phyloP scores from a whole-genome alignment of 2,888 invertebrate genomes.

The Muschampia plurimacula region DNA sequence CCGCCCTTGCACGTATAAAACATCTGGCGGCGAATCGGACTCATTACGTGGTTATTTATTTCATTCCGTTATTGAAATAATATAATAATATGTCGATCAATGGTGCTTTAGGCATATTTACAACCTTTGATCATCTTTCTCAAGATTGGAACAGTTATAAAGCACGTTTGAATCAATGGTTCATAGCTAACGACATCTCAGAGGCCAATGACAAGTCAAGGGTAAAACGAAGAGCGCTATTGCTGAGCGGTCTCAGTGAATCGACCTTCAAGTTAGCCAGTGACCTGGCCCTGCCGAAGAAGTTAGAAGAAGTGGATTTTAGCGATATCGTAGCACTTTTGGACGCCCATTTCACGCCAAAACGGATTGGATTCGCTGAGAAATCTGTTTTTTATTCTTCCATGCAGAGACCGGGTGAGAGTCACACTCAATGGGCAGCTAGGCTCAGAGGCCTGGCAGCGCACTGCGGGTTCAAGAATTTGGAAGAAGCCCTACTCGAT shows the following conservation, averaged over 20 bases:
- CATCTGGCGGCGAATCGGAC: slow-evolving; percentile 5
- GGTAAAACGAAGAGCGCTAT: slow-evolving; percentile 39
- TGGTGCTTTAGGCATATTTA: slow-evolving; percentile 13
- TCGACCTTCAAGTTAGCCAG: slow-evolving; percentile 42
- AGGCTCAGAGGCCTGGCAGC: slow-evolving; percentile 28
- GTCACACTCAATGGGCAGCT: slow-evolving; percentile 34
- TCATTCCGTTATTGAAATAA: background rate
- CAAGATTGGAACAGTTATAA: slow-evolving; percentile 38
- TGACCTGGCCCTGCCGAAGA: slow-evolving; percentile 43
- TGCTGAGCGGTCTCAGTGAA: slow-evolving; percentile 40
- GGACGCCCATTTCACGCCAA: slow-evolving; percentile 42
- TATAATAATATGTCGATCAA: slow-evolving; percentile 1
- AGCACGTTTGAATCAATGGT: slow-evolving; percentile 38
- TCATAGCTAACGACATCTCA: slow-evolving; percentile 39
- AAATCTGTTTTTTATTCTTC: slow-evolving; percentile 37
- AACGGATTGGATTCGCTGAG: slow-evolving; percentile 39
- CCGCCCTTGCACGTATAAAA: background rate
- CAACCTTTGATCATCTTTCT: slow-evolving; percentile 22
- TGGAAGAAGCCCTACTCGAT: slow-evolving; percentile 39
- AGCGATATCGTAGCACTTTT: slow-evolving; percentile 34
- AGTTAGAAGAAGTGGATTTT: slow-evolving; percentile 40
- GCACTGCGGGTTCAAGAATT: slow-evolving; percentile 29
- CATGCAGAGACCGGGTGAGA: slow-evolving; percentile 29
- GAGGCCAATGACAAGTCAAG: slow-evolving; percentile 32
- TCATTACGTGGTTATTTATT: background rate